Conservation (phyloP, 2,113 vertebrate genomes). For the Dissostichus mawsoni region DNA sequence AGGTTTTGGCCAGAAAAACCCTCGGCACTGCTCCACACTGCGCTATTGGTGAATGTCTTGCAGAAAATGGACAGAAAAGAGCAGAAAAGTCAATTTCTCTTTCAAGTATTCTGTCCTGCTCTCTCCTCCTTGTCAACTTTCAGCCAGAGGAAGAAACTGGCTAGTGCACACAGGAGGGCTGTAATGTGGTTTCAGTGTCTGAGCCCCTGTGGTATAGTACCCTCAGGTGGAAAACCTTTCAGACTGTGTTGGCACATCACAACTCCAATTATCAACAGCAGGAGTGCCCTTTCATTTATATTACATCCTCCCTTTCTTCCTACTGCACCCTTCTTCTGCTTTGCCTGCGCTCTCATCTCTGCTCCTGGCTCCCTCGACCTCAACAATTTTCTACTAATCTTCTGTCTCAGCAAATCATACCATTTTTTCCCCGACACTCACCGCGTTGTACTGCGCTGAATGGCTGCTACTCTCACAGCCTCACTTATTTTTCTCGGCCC, state of each 20-base stretch:
- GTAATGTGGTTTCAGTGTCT: constrained; percentile 71
- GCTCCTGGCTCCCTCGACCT: constrained; percentile 52
- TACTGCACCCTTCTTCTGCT: constrained; percentile 39
- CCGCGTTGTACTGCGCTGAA: constrained; percentile 15
- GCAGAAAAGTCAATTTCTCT: constrained; percentile 32
- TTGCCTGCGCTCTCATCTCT: constrained; percentile 45
- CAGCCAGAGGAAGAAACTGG: constrained; percentile 43
- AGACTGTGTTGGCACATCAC: constrained; percentile 70
- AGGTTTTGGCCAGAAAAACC: constrained; percentile 9
- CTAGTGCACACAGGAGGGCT: constrained; percentile 55
- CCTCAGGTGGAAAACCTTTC: constrained; percentile 74
- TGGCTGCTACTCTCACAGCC: constrained; percentile 27
- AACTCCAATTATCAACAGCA: constrained; percentile 77
- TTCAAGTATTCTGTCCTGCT: constrained; percentile 24
- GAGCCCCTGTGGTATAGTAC: constrained; percentile 57
- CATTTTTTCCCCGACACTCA: neutral
- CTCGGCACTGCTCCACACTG: neutral
- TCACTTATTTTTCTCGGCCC: constrained; percentile 14
- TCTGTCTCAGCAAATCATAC: constrained; percentile 51
- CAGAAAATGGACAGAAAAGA: constrained; percentile 35
- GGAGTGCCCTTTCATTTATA: constrained; percentile 73
- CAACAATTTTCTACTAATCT: constrained; percentile 57
- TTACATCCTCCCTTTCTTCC: constrained; percentile 60
- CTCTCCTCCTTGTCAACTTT: constrained; percentile 23
- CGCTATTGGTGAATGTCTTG: constrained; percentile 1